A percentile compares a stretch with the other conserved stretches of the same genome.
phyloP scores from a whole-genome alignment of 2,797 vertebrate genomes.

The Oophaga sylvatica region DNA sequence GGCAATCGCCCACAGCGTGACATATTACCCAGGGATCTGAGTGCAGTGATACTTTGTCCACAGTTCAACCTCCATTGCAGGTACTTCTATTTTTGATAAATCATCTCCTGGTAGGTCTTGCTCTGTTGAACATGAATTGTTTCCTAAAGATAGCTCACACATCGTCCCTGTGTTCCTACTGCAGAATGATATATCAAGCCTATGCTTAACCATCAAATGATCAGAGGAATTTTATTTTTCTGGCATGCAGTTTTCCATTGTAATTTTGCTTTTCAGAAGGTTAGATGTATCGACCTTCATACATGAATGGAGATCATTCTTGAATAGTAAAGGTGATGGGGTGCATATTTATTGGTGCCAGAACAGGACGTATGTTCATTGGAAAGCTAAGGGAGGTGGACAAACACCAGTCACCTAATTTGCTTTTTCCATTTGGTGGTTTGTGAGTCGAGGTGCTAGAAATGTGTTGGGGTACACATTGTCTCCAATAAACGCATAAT shows the following conservation, averaged over 20 bases:
- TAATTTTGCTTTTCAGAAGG: neutral
- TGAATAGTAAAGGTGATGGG: neutral
- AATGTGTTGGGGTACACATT: neutral
- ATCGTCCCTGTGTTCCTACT: neutral
- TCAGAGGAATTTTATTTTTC: neutral
- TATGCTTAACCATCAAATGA: neutral
- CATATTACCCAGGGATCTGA: neutral
- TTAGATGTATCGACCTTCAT: neutral
- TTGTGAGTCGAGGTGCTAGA: neutral
- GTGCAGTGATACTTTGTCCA: neutral
- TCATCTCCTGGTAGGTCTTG: neutral
- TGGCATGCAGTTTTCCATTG: neutral
- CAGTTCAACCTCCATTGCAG: neutral
- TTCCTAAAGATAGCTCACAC: neutral
- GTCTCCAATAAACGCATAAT: neutral
- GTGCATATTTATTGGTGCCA: neutral
- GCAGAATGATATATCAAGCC: neutral
- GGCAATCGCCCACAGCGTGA: neutral
- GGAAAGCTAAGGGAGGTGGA: neutral
- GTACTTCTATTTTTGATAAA: constrained; percentile 23
- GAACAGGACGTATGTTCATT: neutral
- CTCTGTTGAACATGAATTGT: constrained; percentile 35
- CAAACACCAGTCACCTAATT: neutral
- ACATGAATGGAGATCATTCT: neutral
- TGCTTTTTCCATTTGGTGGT: neutral